These are phyloP conservation scores for Simalia tracyae DNA, from an alignment of 2,797 vertebrate species.

Conservation along the genomic window DNA sequence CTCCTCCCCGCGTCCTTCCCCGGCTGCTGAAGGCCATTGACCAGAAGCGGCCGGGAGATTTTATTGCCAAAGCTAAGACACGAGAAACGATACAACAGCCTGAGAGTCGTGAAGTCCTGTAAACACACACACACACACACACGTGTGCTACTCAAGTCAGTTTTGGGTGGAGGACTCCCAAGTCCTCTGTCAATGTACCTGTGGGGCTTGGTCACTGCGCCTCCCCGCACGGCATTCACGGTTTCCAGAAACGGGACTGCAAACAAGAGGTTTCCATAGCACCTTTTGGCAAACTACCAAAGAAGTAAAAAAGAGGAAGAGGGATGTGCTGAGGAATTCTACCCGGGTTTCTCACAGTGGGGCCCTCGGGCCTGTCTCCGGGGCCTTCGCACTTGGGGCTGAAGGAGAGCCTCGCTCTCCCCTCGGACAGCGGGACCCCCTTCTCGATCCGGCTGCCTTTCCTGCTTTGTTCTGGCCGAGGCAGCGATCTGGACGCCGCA, in stretches of 20 bases:
- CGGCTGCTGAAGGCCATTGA: neutral
- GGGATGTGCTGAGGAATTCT: conserved; percentile 38
- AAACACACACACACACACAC: neutral
- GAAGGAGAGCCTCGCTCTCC: conserved; percentile 51
- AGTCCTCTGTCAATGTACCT: neutral
- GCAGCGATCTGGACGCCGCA: no score
- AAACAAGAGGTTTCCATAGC: conserved; percentile 40
- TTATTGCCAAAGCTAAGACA: neutral
- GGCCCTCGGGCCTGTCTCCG: conserved; percentile 18
- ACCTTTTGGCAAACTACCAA: conserved; percentile 40
- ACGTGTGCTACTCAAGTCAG: neutral
- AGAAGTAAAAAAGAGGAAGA: conserved; percentile 28
- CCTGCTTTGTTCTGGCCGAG: no score
- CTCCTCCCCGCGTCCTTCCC: no score
- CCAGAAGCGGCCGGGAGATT: neutral
- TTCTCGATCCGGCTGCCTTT: neutral
- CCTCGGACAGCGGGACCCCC: neutral
- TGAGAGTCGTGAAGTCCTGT: neutral
- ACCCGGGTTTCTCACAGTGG: conserved; percentile 11
- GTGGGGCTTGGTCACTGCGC: no score
- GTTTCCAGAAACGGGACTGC: neutral
- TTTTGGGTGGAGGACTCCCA: neutral
- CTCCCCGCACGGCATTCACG: neutral
- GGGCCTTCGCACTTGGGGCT: conserved; percentile 2
- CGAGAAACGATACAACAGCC: neutral